Percentiles rank a stretch among this genome's conserved stretches.
Evolutionary conservation across 92 coral and sea anemone species (phyloP).

Genomic region (Hydrozoanthus gracilis): DNA sequence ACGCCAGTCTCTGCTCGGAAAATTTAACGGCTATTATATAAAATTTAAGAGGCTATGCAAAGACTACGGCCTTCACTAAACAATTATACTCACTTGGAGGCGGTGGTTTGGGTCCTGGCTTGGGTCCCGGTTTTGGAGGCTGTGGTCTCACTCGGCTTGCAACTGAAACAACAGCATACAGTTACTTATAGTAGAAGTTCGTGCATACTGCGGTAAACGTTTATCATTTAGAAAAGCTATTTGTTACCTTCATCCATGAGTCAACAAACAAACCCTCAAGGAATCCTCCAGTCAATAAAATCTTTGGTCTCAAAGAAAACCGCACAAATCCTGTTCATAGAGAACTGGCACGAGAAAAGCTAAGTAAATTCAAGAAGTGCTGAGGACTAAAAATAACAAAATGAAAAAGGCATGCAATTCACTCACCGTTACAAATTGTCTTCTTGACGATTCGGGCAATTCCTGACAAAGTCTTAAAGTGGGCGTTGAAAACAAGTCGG

Average conservation of each 20-base stretch:
- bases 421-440: slow-evolving; percentile 7
- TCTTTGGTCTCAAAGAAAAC: no score
- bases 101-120: slow-evolving; percentile 48
- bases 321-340: no score
- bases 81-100: slow-evolving; percentile 35
- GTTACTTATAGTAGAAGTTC: no score
- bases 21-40: no score
- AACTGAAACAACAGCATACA: neutral
- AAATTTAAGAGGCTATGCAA: no score
- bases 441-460: slow-evolving; percentile 35
- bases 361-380: neutral
- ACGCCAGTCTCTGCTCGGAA: no score
- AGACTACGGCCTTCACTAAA: neutral
- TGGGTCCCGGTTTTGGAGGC: slow-evolving; percentile 44
- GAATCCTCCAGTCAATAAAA: no score
- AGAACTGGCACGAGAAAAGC: neutral
- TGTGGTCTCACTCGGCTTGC: slow-evolving; percentile 22
- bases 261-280: no score
- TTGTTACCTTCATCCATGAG: no score
- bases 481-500: slow-evolving; percentile 32
- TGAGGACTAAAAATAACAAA: neutral
- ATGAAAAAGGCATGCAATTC: neutral
- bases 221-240: no score
- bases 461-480: slow-evolving; percentile 14
- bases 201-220: no score